These are phyloP conservation scores for Takifugu ocellatus DNA, from an alignment of 2,797 vertebrate genomes.

Conservation along the genomic window DNA sequence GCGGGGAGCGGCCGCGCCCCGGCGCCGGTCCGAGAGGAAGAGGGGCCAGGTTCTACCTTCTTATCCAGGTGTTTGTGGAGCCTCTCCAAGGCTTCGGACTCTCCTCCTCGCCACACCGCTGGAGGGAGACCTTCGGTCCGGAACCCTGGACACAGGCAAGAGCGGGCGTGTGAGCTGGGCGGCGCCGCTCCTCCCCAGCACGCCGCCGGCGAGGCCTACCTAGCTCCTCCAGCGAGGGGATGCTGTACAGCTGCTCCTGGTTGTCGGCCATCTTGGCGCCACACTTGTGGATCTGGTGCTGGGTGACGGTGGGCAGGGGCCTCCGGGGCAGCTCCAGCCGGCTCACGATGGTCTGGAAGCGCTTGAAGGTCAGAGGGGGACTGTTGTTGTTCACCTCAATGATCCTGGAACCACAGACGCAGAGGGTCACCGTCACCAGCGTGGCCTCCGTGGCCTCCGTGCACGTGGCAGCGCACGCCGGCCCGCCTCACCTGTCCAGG, in stretches of 20 bases:
- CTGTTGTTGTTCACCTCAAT: conserved; percentile 94
- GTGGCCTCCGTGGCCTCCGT: too few relatives aligned
- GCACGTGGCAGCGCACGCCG: too few relatives aligned
- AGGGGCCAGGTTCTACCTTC: conserved; percentile 77
- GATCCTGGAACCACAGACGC: conserved; percentile 74
- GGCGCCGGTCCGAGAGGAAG: too few relatives aligned
- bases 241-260: conserved; percentile 87
- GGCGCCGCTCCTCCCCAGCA: too few relatives aligned
- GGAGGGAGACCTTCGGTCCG: conserved; percentile 78
- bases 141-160: conserved; percentile 78
- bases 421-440: too few relatives aligned
- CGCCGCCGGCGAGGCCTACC: conserved; percentile 66
- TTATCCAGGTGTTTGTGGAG: conserved; percentile 93
- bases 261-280: conserved; percentile 82
- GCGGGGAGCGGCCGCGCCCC: too few relatives aligned
- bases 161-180: too few relatives aligned
- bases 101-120: conserved; percentile 91
- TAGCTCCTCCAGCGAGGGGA: conserved; percentile 92
- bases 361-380: conserved; percentile 95
- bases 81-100: conserved; percentile 89
- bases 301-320: conserved; percentile 81
- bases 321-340: conserved; percentile 89
- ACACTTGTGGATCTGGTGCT: conserved; percentile 88
- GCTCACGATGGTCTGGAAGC: conserved; percentile 93
- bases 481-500: conserved; percentile 81